phyloP scores from a whole-genome alignment of 2,113 vertebrate genomes.

The Etheostoma spectabile region DNA sequence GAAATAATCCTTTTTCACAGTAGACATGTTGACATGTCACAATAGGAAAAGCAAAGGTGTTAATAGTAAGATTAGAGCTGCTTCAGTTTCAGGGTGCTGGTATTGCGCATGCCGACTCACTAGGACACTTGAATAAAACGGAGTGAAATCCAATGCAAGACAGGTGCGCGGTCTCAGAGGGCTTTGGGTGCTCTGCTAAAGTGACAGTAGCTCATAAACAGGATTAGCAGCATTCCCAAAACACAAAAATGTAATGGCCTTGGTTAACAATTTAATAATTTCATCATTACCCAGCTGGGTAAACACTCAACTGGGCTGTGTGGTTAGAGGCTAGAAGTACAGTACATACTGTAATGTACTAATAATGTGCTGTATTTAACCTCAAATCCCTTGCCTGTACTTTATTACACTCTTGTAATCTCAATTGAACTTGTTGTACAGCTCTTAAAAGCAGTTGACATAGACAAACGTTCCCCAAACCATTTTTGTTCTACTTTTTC shows the following conservation, averaged over 20 bases:
- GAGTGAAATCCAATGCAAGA: background rate
- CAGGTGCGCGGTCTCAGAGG: background rate
- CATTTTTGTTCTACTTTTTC: background rate
- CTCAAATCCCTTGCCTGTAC: background rate
- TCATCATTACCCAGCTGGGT: background rate
- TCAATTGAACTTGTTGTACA: background rate
- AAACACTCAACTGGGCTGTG: background rate
- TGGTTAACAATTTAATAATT: background rate
- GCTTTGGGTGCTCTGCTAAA: background rate
- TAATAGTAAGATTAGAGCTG: no score
- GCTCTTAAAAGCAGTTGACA: background rate
- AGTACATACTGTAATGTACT: background rate
- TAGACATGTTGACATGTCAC: background rate
- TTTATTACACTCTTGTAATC: background rate
- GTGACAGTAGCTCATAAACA: background rate
- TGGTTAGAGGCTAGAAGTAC: background rate
- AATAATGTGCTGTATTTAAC: background rate
- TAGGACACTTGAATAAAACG: no score
- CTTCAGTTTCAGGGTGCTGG: no score
- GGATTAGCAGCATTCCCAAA: constrained; percentile 1
- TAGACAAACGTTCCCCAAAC: background rate
- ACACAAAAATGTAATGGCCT: background rate
- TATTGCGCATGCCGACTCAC: no score
- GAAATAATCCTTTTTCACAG: background rate
- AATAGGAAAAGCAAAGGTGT: no score